Base-by-base conservation (phyloP, 2,113 vertebrate genomes). In the Aegotheles bennettii region DNA sequence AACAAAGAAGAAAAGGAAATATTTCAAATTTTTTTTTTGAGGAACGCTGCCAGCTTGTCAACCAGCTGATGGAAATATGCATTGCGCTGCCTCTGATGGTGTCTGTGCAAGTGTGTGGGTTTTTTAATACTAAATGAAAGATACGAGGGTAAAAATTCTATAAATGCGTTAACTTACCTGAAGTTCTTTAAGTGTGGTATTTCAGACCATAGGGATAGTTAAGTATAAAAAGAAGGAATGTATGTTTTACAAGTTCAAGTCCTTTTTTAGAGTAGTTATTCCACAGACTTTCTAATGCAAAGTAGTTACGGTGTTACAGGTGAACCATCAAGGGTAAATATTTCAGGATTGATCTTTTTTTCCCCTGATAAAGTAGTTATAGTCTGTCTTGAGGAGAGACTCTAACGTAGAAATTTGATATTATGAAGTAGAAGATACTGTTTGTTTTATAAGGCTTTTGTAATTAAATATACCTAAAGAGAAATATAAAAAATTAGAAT, bases 331-430 rank as follows among this genome's bases (percentile, higher is more conserved):
- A 38, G 33, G 28, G 5, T 54, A 79, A 95, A 23, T 64, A 69
- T 57, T 93, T 65, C 12, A 84, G 26, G 19, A 26, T 35, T 80
- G 50, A 61, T 36, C 0, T 10, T 7, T 28, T 21, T 13, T 11
- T 4, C 4, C 13, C 4, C 7, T 6, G 1, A 7, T 50, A 29
- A 51, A 56, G 69, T 57, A 48, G 5, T 75, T 76, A 7, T 1
- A 36, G 7, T 36, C 18, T 73, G 4, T 61, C 20, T 54, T 31
- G 38, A 7, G 7, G 36, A 73, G 16, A 61, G 12, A 80, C 24
- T 65, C 13, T 38, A 60, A 57, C 5, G 73, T 25, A 70, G n/a
- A 80, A 59, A 60, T 64, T 28, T 75, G 9, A 6, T 85, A 16
- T 0, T 6, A n/a, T 65, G 7, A 92, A 89, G 13, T 40, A 29